Evolutionary conservation across 2,113 vertebrate species (phyloP), one percentile per base, ranked within the genome.

Genomic region (Elaphurus davidianus): DNA sequence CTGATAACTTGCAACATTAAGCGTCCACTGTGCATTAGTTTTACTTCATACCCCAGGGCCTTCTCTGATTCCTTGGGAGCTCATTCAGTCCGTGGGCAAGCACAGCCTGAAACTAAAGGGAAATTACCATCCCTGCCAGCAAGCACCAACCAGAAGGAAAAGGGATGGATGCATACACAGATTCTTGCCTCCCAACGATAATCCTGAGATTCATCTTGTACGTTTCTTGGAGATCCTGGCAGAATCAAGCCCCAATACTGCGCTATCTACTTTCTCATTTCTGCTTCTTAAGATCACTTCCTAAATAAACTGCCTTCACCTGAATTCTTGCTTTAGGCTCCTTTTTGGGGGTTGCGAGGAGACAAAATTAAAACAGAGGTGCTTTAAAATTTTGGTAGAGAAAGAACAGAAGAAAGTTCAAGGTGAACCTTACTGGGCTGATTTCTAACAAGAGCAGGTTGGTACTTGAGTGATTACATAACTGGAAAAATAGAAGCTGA

Each of bases 311-410:
- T 40, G 52, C 0, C 1, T 43, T 82, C 33, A 64, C 33, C 59
- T 6, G 17, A 86, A 40, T 36, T 25, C n/a, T 86, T 60, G 40
- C 25, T 78, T 87, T 25, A 47, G 47, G 15, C 25, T 96, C 43
- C 90, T 5, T 64, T 74, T 60, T 3, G 0, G 50, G 55, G 17
- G 3, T 3, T 27, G 1, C 1, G 0, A 3, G 5, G 1, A 52
- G 64, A 87, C 27, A 83, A 81, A 85, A 97, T 82, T 84, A 85
- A 90, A 40, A 52, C 7, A 79, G 43, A 59, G 15, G 57, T 52
- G 81, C 21, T 81, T 92, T 71, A 59, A 43, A 74, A 64, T 57
- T 43, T 47, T 81, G 71, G 86, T 23, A 47, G 43, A 59, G 25
- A 60, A 91, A 95, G n/a, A 71, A 86, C 1, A 71, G 52, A 87